Base-by-base conservation (phyloP, 2,888 invertebrate species). In the Alentia gelatinosa region DNA sequence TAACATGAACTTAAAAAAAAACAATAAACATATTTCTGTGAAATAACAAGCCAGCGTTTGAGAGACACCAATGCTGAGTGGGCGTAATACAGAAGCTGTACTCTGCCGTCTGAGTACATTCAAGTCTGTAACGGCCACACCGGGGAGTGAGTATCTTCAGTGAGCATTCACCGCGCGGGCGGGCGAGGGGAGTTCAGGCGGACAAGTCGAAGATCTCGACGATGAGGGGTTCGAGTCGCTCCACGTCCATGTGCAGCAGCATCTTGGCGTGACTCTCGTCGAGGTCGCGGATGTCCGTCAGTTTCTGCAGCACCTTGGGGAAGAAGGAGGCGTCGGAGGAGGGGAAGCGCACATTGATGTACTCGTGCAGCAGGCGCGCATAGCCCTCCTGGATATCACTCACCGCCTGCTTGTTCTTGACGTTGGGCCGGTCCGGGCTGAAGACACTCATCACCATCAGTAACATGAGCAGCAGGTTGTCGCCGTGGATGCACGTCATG, bases 151-250 rank as follows among this genome's bases (percentile, higher is more conserved):
- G n/a, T n/a, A n/a, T n/a, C n/a, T n/a, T n/a, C n/a, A n/a, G n/a
- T n/a, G n/a, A n/a, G n/a, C n/a, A n/a, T n/a, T n/a, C n/a, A n/a
- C n/a, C n/a, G n/a, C n/a, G n/a, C n/a, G n/a, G n/a, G n/a, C n/a
- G n/a, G n/a, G n/a, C n/a, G n/a, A n/a, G n/a, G n/a, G n/a, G n/a
- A n/a, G n/a, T n/a, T 86, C 86, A 86, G 19, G 86, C 42, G 1
- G 86, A 94, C 92, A 99, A 97, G 96, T 99, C 99, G 95, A 99
- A 99, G 95, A 99, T 98, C 97, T 99, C 99, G 96, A 98, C 98
- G 0, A 99, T 96, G 84, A 99, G 96, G 0, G 99, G 99, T 94
- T 98, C 99, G 56, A 99, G 98, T 95, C 98, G 97, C 92, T 97
- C 97, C 40, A 99, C 98, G 96, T 99, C 98, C 35, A 98, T 98